phyloP scores from a whole-genome alignment of 2,888 invertebrate genomes.

The Limnephilus lunatus region DNA sequence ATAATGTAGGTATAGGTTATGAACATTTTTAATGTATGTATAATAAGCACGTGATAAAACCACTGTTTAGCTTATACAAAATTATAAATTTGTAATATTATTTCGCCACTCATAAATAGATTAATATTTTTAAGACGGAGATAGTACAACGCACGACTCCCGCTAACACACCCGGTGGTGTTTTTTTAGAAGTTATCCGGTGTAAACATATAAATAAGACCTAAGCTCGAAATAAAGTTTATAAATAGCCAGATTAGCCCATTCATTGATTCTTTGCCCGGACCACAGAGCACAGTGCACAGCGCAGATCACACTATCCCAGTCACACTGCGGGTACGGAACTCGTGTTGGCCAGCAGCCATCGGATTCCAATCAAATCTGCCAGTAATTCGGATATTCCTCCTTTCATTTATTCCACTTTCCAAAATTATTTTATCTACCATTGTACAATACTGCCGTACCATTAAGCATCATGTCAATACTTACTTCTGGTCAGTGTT shows the following conservation, averaged over 20 bases:
- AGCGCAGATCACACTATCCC: background rate
- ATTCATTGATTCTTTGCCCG: conserved; percentile 6
- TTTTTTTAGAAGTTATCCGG: background rate
- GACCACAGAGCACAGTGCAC: too few species aligned
- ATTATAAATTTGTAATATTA: background rate
- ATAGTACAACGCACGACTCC: background rate
- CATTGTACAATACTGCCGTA: background rate
- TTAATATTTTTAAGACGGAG: background rate
- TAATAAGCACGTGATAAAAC: too few species aligned
- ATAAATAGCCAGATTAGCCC: conserved; percentile 23
- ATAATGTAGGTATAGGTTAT: too few species aligned
- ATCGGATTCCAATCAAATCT: conserved; percentile 2
- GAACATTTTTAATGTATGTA: too few species aligned
- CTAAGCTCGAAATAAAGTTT: background rate
- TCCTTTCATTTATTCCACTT: background rate
- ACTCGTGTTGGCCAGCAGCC: conserved; percentile 1
- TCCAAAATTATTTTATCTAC: background rate
- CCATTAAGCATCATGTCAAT: background rate
- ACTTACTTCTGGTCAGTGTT: background rate
- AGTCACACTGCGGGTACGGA: background rate
- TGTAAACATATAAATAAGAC: background rate
- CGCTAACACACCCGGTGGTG: background rate
- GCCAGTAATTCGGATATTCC: background rate
- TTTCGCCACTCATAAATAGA: background rate
- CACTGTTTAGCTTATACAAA: background rate